phyloP scores from a whole-genome alignment of 2,797 vertebrate species.

The Serranus cabrilla region DNA sequence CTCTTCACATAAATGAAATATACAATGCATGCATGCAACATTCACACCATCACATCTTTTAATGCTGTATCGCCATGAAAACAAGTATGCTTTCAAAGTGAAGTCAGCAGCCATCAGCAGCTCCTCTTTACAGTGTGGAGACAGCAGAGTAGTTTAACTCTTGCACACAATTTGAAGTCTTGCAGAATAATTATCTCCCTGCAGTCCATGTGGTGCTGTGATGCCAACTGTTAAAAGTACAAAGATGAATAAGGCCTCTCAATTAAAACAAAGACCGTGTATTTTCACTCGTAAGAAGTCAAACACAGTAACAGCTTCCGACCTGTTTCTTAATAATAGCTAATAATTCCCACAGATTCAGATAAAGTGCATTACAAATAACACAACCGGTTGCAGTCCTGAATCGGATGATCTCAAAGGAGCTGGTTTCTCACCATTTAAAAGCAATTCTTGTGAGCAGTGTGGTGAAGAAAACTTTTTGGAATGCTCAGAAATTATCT shows the following conservation, averaged over 20 bases:
- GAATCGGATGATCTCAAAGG: slow-evolving; percentile 2
- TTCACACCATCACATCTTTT: not conserved
- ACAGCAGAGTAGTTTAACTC: not conserved
- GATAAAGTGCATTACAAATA: slow-evolving; percentile 16
- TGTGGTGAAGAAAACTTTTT: slow-evolving; percentile 1
- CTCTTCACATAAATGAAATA: not conserved
- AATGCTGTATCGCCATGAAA: not conserved
- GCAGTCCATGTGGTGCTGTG: slow-evolving; percentile 13
- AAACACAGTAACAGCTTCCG: slow-evolving; percentile 24
- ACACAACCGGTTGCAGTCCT: slow-evolving; percentile 6
- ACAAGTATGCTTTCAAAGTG: not conserved
- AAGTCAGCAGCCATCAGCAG: slow-evolving; percentile 6
- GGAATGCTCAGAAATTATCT: slow-evolving; percentile 22
- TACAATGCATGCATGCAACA: not conserved
- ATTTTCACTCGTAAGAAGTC: slow-evolving; percentile 27
- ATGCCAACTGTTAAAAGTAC: slow-evolving; percentile 31
- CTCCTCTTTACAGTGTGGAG: not conserved
- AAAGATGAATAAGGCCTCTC: slow-evolving; percentile 24
- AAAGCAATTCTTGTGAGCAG: not conserved
- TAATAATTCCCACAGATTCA: slow-evolving; percentile 47
- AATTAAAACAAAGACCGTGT: slow-evolving; percentile 40
- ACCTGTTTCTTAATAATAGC: slow-evolving; percentile 28
- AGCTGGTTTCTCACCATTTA: slow-evolving; percentile 3
- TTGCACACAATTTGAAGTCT: slow-evolving; percentile 20
- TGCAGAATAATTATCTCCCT: slow-evolving; percentile 22